These are phyloP conservation scores for Bhutanitis thaidina DNA, from an alignment of 2,888 invertebrate genomes.

Conservation along the genomic window DNA sequence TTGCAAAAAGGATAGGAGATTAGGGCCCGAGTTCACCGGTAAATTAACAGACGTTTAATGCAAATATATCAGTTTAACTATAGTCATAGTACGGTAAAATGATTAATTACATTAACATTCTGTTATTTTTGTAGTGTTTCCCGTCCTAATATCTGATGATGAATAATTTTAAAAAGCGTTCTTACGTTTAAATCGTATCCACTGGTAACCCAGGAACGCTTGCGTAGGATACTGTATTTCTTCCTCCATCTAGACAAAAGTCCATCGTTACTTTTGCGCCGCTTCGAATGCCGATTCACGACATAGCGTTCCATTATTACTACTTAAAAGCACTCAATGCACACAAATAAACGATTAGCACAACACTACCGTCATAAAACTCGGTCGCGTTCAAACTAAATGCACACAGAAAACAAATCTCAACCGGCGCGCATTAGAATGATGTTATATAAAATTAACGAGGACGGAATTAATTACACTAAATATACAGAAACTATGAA, in stretches of 20 bases:
- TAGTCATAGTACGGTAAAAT: too few relatives aligned
- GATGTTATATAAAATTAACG: constrained; percentile 62
- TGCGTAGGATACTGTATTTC: constrained; percentile 56
- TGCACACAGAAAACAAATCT: constrained; percentile 47
- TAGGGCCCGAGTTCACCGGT: too few relatives aligned
- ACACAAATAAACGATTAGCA: constrained; percentile 27
- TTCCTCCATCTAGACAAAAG: constrained; percentile 59
- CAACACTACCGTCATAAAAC: constrained; percentile 27
- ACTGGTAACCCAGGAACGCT: constrained; percentile 57
- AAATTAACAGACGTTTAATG: too few relatives aligned
- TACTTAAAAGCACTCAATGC: constrained; percentile 37
- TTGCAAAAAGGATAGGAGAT: too few relatives aligned
- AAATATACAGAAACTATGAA: constrained; percentile 34
- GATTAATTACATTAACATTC: too few relatives aligned
- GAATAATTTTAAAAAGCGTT: too few relatives aligned
- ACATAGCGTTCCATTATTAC: constrained; percentile 61
- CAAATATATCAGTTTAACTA: too few relatives aligned
- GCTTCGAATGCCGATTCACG: constrained; percentile 63
- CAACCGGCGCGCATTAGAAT: constrained; percentile 46
- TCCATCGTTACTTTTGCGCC: constrained; percentile 54
- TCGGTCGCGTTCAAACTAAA: constrained; percentile 53
- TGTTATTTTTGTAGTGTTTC: too few relatives aligned
- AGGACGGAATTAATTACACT: constrained; percentile 57
- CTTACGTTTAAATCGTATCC: constrained; percentile 67
- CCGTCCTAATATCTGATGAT: too few relatives aligned